Percentiles rank a stretch among this genome's conserved stretches.
These are phyloP conservation scores for Luscinia luscinia DNA, from an alignment of 2,797 vertebrate species.

Conservation along the genomic window DNA sequence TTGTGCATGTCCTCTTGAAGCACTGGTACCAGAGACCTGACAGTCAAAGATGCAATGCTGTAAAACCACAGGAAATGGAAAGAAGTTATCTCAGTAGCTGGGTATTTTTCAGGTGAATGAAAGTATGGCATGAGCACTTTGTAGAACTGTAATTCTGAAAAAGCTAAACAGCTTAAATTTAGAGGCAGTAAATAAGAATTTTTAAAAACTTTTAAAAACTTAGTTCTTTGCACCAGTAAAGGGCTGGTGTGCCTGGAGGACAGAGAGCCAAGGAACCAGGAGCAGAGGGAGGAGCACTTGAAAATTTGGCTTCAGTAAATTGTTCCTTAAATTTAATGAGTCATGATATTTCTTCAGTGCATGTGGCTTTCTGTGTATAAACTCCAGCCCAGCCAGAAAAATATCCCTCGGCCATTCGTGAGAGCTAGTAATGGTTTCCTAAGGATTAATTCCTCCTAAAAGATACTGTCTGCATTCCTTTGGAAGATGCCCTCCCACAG, in stretches of 20 bases:
- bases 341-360: background rate
- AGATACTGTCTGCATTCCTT: slow-evolving; percentile 16
- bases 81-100: background rate
- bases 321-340: slow-evolving; percentile 9
- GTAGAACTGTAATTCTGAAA: background rate
- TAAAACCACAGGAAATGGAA: background rate
- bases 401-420: background rate
- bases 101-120: background rate
- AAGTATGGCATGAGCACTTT: background rate
- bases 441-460: slow-evolving; percentile 35
- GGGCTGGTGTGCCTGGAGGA: background rate
- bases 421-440: slow-evolving; percentile 12
- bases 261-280: background rate
- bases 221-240: background rate
- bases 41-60: rapidly evolving
- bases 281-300: background rate
- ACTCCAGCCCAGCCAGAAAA: slow-evolving; percentile 12
- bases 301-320: background rate
- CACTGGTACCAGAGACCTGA: background rate
- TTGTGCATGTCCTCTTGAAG: background rate
- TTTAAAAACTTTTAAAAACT: background rate
- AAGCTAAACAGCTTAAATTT: background rate
- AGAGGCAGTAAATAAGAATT: background rate
- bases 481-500: slow-evolving; percentile 44
- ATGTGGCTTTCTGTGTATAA: background rate